A percentile compares a stretch with the other conserved stretches of the same genome.
Evolutionary conservation across 2,113 vertebrate species (phyloP).

Genomic region (Pygoscelis antarcticus): DNA sequence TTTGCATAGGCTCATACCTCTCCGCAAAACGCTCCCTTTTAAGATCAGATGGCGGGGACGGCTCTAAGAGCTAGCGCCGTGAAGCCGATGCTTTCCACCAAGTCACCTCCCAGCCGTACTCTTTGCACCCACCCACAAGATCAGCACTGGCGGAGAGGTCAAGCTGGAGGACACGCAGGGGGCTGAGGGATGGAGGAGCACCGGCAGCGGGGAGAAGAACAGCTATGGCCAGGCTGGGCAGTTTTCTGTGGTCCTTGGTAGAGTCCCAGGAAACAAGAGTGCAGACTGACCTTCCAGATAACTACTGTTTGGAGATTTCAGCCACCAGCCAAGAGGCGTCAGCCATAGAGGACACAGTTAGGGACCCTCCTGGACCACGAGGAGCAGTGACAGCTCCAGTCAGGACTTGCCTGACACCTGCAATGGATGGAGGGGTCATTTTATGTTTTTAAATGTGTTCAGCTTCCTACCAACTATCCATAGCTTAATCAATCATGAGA

Average conservation of each 20-base stretch:
- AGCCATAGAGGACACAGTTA: neutral
- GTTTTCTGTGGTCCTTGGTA: neutral
- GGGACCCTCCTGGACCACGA: neutral
- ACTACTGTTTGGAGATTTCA: neutral
- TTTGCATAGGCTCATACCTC: neutral
- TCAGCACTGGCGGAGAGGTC: neutral
- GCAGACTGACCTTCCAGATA: neutral
- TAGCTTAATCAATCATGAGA: neutral
- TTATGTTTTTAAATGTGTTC: neutral
- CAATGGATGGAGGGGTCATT: neutral
- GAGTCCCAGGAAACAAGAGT: neutral
- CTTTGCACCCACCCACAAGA: neutral
- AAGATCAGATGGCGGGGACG: rapidly evolving
- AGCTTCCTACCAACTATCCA: neutral
- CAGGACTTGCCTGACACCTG: neutral
- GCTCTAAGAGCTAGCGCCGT: neutral
- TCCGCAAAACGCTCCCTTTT: neutral
- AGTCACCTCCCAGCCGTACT: neutral
- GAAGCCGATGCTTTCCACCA: neutral
- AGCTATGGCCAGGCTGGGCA: neutral
- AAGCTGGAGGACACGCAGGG: neutral
- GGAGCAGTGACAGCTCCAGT: neutral
- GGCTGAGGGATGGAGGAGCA: neutral
- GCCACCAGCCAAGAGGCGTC: neutral
- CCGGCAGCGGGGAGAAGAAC: rapidly evolving